Base-by-base conservation (phyloP, 2,797 vertebrate species). In the Xenops minutus region DNA sequence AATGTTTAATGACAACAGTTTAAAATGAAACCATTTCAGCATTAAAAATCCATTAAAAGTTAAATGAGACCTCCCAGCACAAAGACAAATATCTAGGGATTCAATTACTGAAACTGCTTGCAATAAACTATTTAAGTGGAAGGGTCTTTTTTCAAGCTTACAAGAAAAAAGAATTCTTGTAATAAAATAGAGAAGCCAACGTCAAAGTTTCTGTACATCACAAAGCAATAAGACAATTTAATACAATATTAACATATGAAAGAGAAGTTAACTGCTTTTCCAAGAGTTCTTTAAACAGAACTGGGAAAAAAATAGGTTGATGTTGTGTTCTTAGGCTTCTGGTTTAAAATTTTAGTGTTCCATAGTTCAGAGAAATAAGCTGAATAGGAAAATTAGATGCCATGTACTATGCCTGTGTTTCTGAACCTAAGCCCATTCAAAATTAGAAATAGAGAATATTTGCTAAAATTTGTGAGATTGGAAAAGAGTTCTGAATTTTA, bases 11-110 rank as follows among this genome's bases (percentile, higher is more conserved):
- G 46, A 88, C 66, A 96, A 96, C 74, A 92, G 36, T 87, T 96
- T 94, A 90, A 88, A 92, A 86, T 74, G n/a, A 86, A 95, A 95
- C 76, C 64, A 37, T 71, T 95, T 91, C 85, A 91, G 41, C 76
- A 94, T 91, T 95, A 95, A 95, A 92, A 95, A 93, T 91, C 89
- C 94, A 96, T 96, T 97, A 92, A 86, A 96, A 96, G 72, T 92
- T 90, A 92, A 97, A 95, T 0, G 17, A 96, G 95, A 92, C 59
- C 85, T 96, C 82, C 62, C 55, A 95, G 73, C 46, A 87, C 79
- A 95, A 93, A 95, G 93, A 90, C 67, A 93, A 87, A 91, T 96
- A 92, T 94, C 94, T 92, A 88, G 95, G 89, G 92, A 96, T 92
- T 96, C 89, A 97, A 94, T 96, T 95, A 96, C 82, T 78, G 82